These are phyloP conservation scores for Galeopsomyia nigrocyanea DNA, from an alignment of 2,888 invertebrate species.

Conservation along the genomic window DNA sequence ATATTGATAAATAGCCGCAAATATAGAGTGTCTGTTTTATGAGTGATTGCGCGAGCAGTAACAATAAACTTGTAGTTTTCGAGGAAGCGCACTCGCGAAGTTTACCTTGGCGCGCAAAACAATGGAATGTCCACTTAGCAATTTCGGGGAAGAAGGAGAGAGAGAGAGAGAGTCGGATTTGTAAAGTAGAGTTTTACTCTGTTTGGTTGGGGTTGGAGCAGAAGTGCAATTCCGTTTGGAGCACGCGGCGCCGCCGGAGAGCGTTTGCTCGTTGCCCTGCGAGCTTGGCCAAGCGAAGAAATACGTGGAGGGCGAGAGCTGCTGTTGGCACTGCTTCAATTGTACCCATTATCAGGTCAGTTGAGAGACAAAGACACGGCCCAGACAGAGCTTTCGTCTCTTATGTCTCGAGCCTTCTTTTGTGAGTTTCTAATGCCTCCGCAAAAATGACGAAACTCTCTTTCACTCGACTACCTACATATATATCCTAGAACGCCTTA, in stretches of 20 bases:
- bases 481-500: no score
- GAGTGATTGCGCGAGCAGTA: not conserved
- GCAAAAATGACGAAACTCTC: no score
- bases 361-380: conserved; percentile 12
- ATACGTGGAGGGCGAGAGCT: conserved; percentile 92
- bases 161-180: no score
- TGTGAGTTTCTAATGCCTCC: no score
- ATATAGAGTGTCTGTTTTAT: not conserved
- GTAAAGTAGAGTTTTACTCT: conserved; percentile 34
- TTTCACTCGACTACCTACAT: no score
- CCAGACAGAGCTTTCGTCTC: not conserved
- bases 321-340: conserved; percentile 95
- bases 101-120: conserved; percentile 11
- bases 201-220: conserved; percentile 59
- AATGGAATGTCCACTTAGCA: conserved; percentile 26
- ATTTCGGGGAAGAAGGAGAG: not conserved
- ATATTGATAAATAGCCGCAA: no score
- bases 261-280: conserved; percentile 92
- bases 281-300: conserved; percentile 91
- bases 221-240: conserved; percentile 88
- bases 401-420: no score
- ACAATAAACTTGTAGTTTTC: not conserved
- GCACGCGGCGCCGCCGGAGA: conserved; percentile 85
- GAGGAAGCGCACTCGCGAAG: not conserved
- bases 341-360: conserved; percentile 86